These are phyloP conservation scores for Tenthredo amoena DNA, from an alignment of 2,888 invertebrate genomes.

Conservation along the genomic window DNA sequence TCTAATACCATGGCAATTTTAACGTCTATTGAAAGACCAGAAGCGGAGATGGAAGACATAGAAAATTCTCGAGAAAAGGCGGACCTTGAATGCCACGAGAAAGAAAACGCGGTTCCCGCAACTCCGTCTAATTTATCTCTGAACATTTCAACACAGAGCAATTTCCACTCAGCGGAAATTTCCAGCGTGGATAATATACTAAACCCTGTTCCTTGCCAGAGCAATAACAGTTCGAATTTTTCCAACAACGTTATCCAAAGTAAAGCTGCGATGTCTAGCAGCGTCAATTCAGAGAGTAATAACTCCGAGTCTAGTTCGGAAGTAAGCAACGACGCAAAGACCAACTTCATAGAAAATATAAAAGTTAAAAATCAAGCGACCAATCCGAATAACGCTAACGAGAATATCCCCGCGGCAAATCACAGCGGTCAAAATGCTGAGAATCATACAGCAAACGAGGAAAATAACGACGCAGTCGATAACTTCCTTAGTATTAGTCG, in stretches of 20 bases:
- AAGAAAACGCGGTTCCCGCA: constrained; percentile 79
- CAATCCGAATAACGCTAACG: constrained; percentile 55
- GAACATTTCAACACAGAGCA: constrained; percentile 67
- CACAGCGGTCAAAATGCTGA: constrained; percentile 58
- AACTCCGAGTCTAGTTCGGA: constrained; percentile 69
- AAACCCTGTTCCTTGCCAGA: constrained; percentile 63
- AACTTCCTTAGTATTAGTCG: constrained; percentile 58
- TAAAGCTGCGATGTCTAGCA: constrained; percentile 63
- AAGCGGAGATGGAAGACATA: constrained; percentile 68
- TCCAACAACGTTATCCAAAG: constrained; percentile 60
- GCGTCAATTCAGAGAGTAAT: constrained; percentile 67
- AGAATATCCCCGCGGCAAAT: constrained; percentile 56
- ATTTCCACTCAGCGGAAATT: constrained; percentile 61
- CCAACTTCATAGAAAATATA: constrained; percentile 34
- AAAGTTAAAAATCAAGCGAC: constrained; percentile 47
- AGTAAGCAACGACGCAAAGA: constrained; percentile 62
- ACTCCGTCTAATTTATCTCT: constrained; percentile 67
- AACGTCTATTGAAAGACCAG: constrained; percentile 58
- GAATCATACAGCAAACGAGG: constrained; percentile 64
- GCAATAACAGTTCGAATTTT: constrained; percentile 63
- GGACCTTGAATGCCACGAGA: constrained; percentile 86
- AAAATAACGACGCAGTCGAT: constrained; percentile 54
- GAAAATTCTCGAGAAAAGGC: constrained; percentile 83
- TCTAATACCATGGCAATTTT: constrained; percentile 59
- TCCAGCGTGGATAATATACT: constrained; percentile 60